These are phyloP conservation scores for Pachydiplax longipennis DNA, from an alignment of 2,888 invertebrate genomes.

Conservation along the genomic window DNA sequence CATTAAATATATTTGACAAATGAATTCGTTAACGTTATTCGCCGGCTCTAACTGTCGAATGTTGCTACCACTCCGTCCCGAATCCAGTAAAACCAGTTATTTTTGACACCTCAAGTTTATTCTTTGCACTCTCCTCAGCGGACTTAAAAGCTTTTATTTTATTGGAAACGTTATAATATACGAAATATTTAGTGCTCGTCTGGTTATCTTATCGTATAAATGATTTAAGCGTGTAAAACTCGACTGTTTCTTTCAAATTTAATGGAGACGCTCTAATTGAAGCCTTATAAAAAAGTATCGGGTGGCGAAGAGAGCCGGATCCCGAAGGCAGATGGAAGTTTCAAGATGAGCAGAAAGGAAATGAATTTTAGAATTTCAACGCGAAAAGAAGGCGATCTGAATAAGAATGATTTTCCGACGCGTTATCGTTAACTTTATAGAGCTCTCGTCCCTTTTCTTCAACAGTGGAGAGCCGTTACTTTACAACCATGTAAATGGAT, in stretches of 20 bases:
- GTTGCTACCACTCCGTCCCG: neutral
- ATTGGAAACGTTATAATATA: no score
- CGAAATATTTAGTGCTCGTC: no score
- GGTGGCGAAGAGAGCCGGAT: no score
- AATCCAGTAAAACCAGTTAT: neutral
- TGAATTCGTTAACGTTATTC: neutral
- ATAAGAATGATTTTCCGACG: neutral
- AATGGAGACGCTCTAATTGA: no score
- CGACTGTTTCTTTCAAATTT: no score
- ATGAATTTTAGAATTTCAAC: neutral
- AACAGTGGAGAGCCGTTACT: neutral
- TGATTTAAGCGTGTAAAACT: no score
- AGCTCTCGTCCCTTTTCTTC: neutral
- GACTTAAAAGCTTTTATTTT: no score
- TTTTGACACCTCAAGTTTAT: neutral
- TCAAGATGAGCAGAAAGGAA: neutral
- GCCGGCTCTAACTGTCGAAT: neutral
- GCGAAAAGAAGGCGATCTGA: neutral
- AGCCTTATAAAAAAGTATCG: no score
- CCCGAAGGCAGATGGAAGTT: no score
- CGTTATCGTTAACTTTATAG: neutral
- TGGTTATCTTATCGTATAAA: no score
- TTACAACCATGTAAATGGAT: neutral
- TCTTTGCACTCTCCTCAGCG: no score
- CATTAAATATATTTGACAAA: neutral